phyloP scores from a whole-genome alignment of 2,888 invertebrate species.

The Cosmopolites sordidus region DNA sequence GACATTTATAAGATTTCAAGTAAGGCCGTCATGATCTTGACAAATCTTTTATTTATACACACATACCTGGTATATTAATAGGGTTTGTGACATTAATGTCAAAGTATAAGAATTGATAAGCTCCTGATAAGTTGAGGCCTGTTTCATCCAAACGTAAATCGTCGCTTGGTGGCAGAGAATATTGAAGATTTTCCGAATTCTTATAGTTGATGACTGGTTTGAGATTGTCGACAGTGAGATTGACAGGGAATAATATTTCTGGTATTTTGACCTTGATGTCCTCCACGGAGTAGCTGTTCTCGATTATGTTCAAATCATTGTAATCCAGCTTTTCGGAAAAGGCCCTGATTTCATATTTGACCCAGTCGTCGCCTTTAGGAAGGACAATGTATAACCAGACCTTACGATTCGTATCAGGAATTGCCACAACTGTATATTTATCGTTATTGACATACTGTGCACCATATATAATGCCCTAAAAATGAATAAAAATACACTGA shows the following conservation, averaged over 20 bases:
- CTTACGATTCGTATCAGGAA: neutral
- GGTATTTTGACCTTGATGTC: conserved; percentile 2
- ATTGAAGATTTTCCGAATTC: neutral
- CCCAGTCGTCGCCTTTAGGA: conserved; percentile 1
- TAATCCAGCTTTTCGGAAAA: neutral
- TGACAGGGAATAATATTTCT: neutral
- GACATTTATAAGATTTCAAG: too few relatives aligned
- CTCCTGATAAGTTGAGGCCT: neutral
- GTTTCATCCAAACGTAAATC: too few relatives aligned
- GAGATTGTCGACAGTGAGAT: neutral
- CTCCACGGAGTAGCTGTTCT: neutral
- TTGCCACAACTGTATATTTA: neutral
- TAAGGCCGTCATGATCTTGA: too few relatives aligned
- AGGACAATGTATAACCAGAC: neutral
- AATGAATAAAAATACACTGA: too few relatives aligned
- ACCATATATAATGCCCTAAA: neutral
- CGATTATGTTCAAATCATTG: neutral
- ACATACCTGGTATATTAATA: too few relatives aligned
- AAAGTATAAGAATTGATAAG: neutral
- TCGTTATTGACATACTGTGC: neutral
- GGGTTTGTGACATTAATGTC: neutral
- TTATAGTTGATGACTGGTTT: neutral
- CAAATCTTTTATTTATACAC: too few relatives aligned
- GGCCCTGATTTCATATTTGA: neutral
- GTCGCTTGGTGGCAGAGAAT: neutral